A percentile compares a stretch with the other conserved stretches of the same genome.
These are phyloP conservation scores for Monodelphis domestica DNA, from an alignment of 2,797 vertebrate genomes.

Conservation along the genomic window DNA sequence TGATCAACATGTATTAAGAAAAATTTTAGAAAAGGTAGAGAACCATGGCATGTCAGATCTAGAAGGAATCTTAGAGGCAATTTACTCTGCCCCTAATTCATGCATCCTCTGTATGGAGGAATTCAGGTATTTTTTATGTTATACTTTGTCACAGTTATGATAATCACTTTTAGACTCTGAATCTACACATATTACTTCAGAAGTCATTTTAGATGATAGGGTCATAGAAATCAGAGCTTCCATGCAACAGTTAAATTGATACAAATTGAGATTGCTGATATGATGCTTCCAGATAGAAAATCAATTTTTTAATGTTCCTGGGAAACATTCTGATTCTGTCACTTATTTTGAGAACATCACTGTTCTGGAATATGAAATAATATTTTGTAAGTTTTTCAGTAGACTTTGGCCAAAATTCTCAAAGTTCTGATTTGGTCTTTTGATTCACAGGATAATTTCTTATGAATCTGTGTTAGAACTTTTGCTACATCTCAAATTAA, in stretches of 20 bases:
- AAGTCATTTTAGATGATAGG: not conserved
- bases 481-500: not conserved
- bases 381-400: not conserved
- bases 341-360: not conserved
- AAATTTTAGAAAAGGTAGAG: not conserved
- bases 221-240: not conserved
- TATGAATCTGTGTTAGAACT: not conserved
- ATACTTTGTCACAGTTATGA: not conserved
- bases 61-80: not conserved
- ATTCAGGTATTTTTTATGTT: not conserved
- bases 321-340: not conserved
- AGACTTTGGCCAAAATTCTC: not conserved
- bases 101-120: not conserved
- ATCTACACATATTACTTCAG: not conserved
- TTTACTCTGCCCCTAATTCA: not conserved
- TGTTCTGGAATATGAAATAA: not conserved
- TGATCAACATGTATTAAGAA: not conserved
- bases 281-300: not conserved
- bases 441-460: not conserved
- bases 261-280: not conserved
- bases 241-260: not conserved
- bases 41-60: not conserved
- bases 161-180: not conserved
- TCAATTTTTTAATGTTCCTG: not conserved
- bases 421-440: not conserved